Conservation (phyloP, 2,888 invertebrate genomes). For the Eugnorisma glareosa region DNA sequence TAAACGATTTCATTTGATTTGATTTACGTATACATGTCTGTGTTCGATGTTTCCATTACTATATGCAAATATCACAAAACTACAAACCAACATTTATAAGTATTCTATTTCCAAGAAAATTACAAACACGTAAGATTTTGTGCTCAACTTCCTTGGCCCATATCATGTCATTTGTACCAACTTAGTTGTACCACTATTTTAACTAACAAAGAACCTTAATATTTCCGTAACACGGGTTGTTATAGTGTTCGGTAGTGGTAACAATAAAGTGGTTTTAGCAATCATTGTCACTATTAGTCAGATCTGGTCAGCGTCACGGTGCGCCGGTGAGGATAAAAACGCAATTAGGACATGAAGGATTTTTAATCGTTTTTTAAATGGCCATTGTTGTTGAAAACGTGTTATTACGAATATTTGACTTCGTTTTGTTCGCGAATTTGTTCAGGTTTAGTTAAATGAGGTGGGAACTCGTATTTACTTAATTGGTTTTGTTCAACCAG, state of each 20-base stretch:
- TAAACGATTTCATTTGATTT: no score
- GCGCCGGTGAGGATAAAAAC: slow-evolving; percentile 76
- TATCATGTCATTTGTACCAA: slow-evolving; percentile 48
- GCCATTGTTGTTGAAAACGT: slow-evolving; percentile 76
- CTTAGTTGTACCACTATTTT: neutral
- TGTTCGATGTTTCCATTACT: neutral
- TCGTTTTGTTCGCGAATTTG: slow-evolving; percentile 42
- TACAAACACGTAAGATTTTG: slow-evolving; percentile 51
- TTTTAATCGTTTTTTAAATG: slow-evolving; percentile 81
- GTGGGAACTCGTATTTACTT: neutral
- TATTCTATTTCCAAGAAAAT: slow-evolving; percentile 60
- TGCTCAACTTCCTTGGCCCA: slow-evolving; percentile 61
- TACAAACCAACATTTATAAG: slow-evolving; percentile 11
- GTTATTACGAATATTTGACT: slow-evolving; percentile 62
- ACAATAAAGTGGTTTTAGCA: slow-evolving; percentile 54
- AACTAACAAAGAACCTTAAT: slow-evolving; percentile 5
- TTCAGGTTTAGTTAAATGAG: slow-evolving; percentile 3
- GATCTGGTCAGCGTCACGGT: slow-evolving; percentile 84
- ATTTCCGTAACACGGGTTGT: neutral
- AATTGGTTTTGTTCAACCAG: neutral
- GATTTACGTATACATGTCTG: no score
- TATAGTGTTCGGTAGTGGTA: neutral
- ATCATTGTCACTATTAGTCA: slow-evolving; percentile 80
- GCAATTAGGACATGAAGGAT: slow-evolving; percentile 80
- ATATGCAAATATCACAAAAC: slow-evolving; percentile 25